These are phyloP conservation scores for Oithona nana DNA, from an alignment of 2,888 invertebrate species.

Conservation along the genomic window DNA sequence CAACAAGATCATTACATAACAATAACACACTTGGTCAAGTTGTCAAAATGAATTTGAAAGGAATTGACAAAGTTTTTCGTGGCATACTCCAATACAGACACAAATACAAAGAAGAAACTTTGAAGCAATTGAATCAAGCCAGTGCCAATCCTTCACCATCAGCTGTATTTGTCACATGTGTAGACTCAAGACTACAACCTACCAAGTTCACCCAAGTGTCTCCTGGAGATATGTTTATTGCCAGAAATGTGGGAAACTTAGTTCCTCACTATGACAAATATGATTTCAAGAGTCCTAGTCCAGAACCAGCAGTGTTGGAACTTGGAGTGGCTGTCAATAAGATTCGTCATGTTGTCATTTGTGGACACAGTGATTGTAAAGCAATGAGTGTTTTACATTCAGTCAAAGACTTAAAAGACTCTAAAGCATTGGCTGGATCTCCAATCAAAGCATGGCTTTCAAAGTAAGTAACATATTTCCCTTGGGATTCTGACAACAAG, in stretches of 20 bases:
- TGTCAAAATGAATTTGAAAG: too few relatives aligned
- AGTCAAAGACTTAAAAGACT: constrained; percentile 50
- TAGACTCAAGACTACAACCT: constrained; percentile 94
- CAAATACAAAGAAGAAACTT: constrained; percentile 61
- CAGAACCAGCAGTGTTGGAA: constrained; percentile 82
- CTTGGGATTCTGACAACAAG: too few relatives aligned
- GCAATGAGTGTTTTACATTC: constrained; percentile 30
- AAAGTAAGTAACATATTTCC: constrained; percentile 58
- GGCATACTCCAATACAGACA: constrained; percentile 76
- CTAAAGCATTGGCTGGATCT: constrained; percentile 61
- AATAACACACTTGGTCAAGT: too few relatives aligned
- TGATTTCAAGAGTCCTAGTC: constrained; percentile 38
- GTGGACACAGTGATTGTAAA: constrained; percentile 95
- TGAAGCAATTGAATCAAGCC: constrained; percentile 81
- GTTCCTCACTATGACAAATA: constrained; percentile 78
- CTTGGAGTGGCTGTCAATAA: constrained; percentile 78
- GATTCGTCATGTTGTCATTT: constrained; percentile 50
- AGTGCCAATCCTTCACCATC: constrained; percentile 39
- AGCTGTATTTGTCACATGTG: constrained; percentile 91
- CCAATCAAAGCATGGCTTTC: constrained; percentile 80
- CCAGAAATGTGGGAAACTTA: constrained; percentile 87
- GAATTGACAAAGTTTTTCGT: constrained; percentile 66
- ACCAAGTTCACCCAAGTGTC: constrained; percentile 84
- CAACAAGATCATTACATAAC: too few relatives aligned
- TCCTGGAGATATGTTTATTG: constrained; percentile 95